Evolutionary conservation across 2,797 vertebrate genomes (phyloP).

Genomic region (Sparidentex hasta): DNA sequence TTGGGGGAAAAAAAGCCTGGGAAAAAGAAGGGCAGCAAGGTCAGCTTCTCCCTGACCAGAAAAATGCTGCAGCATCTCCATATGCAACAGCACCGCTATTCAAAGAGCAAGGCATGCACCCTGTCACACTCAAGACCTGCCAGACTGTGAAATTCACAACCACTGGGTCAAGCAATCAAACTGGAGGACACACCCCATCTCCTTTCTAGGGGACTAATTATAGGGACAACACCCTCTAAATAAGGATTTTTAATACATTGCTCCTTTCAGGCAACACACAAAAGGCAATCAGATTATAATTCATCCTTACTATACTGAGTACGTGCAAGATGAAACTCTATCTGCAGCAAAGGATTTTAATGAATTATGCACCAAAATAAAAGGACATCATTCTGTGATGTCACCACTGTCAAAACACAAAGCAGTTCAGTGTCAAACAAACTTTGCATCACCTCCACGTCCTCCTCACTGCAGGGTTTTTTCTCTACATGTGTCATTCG

Average conservation of each 20-base stretch:
- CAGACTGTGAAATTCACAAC: slow-evolving; percentile 28
- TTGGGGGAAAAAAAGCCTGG: slow-evolving; percentile 31
- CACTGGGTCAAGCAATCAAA: slow-evolving; percentile 43
- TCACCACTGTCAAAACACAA: not conserved
- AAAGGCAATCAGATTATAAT: slow-evolving; percentile 9
- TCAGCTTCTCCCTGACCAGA: slow-evolving; percentile 42
- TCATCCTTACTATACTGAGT: slow-evolving; percentile 1
- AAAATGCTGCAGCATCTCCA: slow-evolving; percentile 47
- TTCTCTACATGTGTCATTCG: not conserved
- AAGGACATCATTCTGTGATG: not conserved
- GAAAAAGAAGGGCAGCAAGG: slow-evolving; percentile 51
- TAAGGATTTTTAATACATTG: slow-evolving; percentile 22
- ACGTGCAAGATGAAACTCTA: not conserved
- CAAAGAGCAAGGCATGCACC: slow-evolving; percentile 32
- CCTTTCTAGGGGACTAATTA: slow-evolving; percentile 46
- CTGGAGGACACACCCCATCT: slow-evolving; percentile 12
- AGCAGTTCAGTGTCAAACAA: not conserved
- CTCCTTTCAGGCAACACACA: slow-evolving; percentile 7
- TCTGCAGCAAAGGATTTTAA: not conserved
- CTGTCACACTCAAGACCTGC: slow-evolving; percentile 23
- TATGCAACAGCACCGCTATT: slow-evolving; percentile 26
- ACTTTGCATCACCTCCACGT: not conserved
- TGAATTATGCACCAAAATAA: slow-evolving; percentile 4
- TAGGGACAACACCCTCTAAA: slow-evolving; percentile 14
- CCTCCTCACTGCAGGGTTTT: not conserved